Evolutionary conservation across 2,888 invertebrate species (phyloP).

Genomic region (Noctua pronuba): DNA sequence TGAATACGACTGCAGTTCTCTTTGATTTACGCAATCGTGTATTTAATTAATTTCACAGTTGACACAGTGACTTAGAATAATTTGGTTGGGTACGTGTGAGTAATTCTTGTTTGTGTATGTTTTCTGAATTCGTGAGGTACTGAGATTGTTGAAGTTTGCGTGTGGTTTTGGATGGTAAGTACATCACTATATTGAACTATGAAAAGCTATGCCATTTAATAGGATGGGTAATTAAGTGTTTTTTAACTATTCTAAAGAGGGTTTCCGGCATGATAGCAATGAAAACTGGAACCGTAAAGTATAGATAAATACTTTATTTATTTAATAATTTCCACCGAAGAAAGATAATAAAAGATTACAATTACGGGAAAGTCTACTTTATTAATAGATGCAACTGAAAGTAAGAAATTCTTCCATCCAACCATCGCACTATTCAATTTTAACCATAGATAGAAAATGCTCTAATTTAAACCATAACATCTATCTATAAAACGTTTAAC

Average conservation of each 20-base stretch:
- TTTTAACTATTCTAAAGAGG: not conserved
- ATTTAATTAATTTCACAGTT: constrained; percentile 75
- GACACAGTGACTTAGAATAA: constrained; percentile 69
- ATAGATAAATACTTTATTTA: not conserved
- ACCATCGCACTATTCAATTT: not conserved
- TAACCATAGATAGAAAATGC: not conserved
- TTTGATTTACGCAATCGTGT: constrained; percentile 72
- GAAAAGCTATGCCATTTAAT: not conserved
- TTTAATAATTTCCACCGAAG: no score
- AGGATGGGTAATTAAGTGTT: not conserved
- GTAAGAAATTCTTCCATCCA: no score
- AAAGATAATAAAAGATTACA: not conserved
- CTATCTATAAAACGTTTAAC: constrained; percentile 39
- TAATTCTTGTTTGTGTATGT: constrained; percentile 11
- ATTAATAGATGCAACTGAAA: not conserved
- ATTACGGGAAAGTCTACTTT: not conserved
- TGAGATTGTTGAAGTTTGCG: not conserved
- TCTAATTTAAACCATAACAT: not conserved
- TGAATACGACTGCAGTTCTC: constrained; percentile 69
- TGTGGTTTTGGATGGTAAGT: not conserved
- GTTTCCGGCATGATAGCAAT: not conserved
- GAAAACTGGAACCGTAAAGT: not conserved
- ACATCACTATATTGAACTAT: not conserved
- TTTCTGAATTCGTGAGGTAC: not conserved
- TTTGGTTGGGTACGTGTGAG: constrained; percentile 32